Percentiles rank a stretch among this genome's conserved stretches.
These are phyloP conservation scores for Acrocephalus arundinaceus DNA, from an alignment of 2,113 vertebrate genomes.

Conservation along the genomic window DNA sequence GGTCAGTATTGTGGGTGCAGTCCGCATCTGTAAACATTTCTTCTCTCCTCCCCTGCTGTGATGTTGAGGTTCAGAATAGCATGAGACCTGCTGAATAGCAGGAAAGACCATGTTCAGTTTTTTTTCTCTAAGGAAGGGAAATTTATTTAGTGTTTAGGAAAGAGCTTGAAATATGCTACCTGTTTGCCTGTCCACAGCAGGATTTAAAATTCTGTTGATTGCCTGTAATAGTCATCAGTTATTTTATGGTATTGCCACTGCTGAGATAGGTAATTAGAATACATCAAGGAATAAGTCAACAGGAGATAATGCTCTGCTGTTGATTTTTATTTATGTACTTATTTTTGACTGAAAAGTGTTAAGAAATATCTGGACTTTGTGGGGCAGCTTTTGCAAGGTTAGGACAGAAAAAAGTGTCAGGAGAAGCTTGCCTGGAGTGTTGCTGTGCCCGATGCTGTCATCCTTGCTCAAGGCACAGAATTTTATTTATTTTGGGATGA, in stretches of 20 bases:
- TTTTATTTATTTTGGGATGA: not conserved
- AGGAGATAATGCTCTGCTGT: not conserved
- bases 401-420: not conserved
- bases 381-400: not conserved
- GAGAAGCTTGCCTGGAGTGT: not conserved
- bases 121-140: not conserved
- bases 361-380: not conserved
- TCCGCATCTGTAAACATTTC: not conserved
- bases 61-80: not conserved
- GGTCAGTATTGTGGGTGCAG: not conserved
- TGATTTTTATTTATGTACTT: not conserved
- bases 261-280: not conserved
- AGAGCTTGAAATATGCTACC: constrained; percentile 9
- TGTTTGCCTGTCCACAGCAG: not conserved
- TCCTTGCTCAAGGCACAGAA: not conserved
- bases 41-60: accelerated
- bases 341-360: not conserved
- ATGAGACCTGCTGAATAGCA: constrained; percentile 35
- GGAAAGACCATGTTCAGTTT: not conserved
- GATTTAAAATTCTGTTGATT: not conserved
- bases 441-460: not conserved
- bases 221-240: not conserved
- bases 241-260: not conserved
- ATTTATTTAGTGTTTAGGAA: constrained; percentile 32
- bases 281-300: not conserved